These are phyloP conservation scores for Rhimphoctona megacephalus DNA, from an alignment of 2,888 invertebrate species.

Conservation along the genomic window DNA sequence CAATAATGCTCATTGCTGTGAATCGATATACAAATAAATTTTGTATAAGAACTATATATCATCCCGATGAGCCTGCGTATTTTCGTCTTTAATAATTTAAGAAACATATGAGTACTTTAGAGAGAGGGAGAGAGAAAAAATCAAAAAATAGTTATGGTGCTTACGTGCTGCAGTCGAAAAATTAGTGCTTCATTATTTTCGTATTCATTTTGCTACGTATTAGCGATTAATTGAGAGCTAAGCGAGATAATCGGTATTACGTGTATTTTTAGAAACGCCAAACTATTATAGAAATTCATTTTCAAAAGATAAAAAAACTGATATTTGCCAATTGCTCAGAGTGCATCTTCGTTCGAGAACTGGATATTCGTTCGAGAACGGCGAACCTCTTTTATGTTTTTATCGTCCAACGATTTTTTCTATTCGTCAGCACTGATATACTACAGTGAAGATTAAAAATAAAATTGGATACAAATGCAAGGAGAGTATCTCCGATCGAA, in stretches of 20 bases:
- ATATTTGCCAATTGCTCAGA: neutral
- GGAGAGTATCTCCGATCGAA: neutral
- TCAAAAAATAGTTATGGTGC: too few species aligned
- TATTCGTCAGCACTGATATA: neutral
- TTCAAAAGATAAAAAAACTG: neutral
- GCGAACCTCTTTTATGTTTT: neutral
- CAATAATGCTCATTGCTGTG: slow-evolving; percentile 67
- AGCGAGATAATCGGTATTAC: neutral
- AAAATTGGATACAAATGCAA: slow-evolving; percentile 14
- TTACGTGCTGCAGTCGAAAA: neutral
- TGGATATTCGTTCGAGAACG: neutral
- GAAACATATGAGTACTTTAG: neutral
- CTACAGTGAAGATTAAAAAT: slow-evolving; percentile 27
- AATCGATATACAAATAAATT: slow-evolving; percentile 71
- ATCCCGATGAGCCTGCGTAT: slow-evolving; percentile 44
- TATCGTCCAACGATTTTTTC: neutral
- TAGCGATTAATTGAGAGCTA: neutral
- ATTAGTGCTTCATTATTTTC: neutral
- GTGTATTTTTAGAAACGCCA: neutral
- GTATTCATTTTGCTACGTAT: neutral
- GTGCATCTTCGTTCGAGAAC: neutral
- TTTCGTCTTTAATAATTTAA: slow-evolving; percentile 22
- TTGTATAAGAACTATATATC: slow-evolving; percentile 69
- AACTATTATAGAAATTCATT: neutral
- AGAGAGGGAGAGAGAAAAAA: neutral